Evolutionary conservation across 2,888 invertebrate genomes (phyloP).

Genomic region (Gastracanthus pulcherrimus): DNA sequence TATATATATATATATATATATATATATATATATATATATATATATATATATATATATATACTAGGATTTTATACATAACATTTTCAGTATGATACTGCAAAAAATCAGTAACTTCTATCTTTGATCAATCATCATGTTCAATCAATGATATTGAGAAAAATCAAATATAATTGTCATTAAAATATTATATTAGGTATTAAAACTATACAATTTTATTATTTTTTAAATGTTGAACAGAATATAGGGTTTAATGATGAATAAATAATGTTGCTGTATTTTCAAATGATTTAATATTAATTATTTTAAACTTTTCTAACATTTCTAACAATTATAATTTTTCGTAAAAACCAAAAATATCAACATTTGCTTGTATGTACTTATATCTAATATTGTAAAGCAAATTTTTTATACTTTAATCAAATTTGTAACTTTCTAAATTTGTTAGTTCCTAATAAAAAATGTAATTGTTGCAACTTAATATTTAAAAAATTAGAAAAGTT

Average conservation of each 20-base stretch:
- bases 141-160: constrained; percentile 23
- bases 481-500: too few relatives aligned
- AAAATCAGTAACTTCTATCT: neutral
- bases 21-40: too few relatives aligned
- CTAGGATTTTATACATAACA: constrained; percentile 1
- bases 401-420: too few relatives aligned
- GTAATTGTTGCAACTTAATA: too few relatives aligned
- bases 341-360: too few relatives aligned
- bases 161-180: constrained; percentile 34
- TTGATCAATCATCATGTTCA: constrained; percentile 13
- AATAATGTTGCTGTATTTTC: constrained; percentile 36
- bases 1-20: too few relatives aligned
- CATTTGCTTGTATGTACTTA: too few relatives aligned
- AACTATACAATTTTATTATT: constrained; percentile 51
- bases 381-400: too few relatives aligned
- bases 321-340: too few relatives aligned
- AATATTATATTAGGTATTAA: constrained; percentile 34
- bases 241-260: constrained; percentile 28
- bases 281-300: constrained; percentile 5
- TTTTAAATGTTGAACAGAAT: constrained; percentile 37
- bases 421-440: too few relatives aligned
- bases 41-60: too few relatives aligned
- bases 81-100: neutral
- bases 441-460: too few relatives aligned
- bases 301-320: neutral